phyloP scores from a whole-genome alignment of 2,113 vertebrate species.

The Oreochromis spilurus region DNA sequence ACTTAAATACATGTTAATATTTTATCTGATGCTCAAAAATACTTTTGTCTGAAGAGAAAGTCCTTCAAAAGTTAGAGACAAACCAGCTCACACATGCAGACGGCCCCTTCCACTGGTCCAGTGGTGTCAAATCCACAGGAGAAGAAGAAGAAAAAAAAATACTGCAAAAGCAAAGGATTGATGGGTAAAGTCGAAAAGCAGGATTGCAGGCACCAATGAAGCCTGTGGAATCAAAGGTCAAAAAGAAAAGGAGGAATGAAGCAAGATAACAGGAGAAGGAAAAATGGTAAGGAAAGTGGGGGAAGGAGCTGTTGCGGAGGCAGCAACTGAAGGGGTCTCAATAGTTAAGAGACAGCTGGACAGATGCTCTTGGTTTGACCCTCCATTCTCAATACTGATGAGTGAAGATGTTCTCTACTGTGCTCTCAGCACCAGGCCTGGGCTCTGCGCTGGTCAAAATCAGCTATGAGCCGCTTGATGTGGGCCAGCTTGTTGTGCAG shows the following conservation, averaged over 20 bases:
- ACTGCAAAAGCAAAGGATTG: constrained; percentile 6
- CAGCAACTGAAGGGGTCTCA: constrained; percentile 43
- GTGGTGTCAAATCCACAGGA: constrained; percentile 42
- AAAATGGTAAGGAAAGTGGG: not conserved
- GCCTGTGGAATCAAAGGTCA: constrained; percentile 54
- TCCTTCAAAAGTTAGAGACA: constrained; percentile 59
- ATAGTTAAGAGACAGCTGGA: constrained; percentile 53
- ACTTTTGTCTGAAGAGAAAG: constrained; percentile 53
- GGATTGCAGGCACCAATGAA: constrained; percentile 65
- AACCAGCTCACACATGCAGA: constrained; percentile 55
- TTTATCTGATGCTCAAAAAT: constrained; percentile 70
- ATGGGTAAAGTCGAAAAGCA: not conserved
- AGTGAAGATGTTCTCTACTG: constrained; percentile 17
- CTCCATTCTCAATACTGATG: constrained; percentile 53
- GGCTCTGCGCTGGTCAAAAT: constrained; percentile 79
- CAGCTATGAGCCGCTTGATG: constrained; percentile 84
- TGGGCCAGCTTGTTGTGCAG: constrained; percentile 89
- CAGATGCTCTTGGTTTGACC: constrained; percentile 17
- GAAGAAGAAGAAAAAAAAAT: not conserved
- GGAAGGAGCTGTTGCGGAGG: constrained; percentile 31
- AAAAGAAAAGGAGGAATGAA: constrained; percentile 47
- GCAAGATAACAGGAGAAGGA: not conserved
- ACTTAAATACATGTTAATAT: constrained; percentile 74
- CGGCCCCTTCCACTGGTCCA: constrained; percentile 37
- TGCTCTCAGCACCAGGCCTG: constrained; percentile 72